Conservation (phyloP, 2,113 vertebrate species). For the Microtus oregoni region DNA sequence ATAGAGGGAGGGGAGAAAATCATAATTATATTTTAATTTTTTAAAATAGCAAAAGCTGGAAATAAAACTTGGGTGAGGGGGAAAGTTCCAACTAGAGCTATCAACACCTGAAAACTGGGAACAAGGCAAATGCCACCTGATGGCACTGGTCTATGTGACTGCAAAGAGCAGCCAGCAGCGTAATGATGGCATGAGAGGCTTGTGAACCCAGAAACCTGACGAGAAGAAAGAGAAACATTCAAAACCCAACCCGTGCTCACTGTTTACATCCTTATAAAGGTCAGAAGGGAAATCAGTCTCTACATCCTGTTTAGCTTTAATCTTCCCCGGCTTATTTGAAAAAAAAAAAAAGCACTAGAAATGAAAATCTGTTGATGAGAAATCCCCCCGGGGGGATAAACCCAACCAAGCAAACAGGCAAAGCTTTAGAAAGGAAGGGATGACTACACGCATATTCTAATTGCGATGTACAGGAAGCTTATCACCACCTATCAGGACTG, state of each 20-base stretch:
- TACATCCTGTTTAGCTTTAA: conserved; percentile 20
- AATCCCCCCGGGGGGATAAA: background rate
- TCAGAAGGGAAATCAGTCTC: conserved; percentile 40
- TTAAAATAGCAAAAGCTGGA: background rate
- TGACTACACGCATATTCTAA: conserved; percentile 12
- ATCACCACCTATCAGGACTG: background rate
- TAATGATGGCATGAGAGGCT: background rate
- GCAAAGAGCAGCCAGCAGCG: background rate
- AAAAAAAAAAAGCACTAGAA: background rate
- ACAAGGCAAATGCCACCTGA: background rate
- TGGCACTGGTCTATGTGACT: background rate
- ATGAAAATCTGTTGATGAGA: background rate
- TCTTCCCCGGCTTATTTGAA: background rate
- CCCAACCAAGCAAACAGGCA: background rate
- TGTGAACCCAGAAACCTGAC: background rate
- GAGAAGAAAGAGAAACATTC: conserved; percentile 10
- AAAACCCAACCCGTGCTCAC: background rate
- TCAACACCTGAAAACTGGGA: conserved; percentile 4
- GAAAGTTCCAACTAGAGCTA: background rate
- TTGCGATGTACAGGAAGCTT: background rate
- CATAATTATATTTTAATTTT: background rate
- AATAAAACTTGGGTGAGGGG: background rate
- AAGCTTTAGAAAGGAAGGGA: background rate
- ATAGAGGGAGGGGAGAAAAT: background rate
- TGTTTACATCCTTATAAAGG: background rate